Evolutionary conservation across 1,140 invertebrate species (phyloP), one percentile per base, ranked within the genome.

Genomic region (Drosophila nikananu): DNA sequence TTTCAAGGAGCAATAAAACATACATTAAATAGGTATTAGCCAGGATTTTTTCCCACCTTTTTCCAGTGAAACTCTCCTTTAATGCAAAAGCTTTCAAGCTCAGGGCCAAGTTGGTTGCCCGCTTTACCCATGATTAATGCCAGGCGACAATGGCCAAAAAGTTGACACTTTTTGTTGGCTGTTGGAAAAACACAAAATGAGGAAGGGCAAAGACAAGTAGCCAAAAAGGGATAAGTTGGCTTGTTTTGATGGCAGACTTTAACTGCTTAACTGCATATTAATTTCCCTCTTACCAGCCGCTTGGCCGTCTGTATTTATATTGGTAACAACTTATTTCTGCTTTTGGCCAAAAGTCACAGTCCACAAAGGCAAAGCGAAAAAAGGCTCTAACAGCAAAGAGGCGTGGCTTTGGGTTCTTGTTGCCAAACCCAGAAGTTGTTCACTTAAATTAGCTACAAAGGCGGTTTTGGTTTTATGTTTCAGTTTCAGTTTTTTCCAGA

Each of bases 281-380:
- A 78, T 78, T 39, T 42, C 12, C 30, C 73, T 17, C 39, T 44
- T 46, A 30, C 58, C 41, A 30, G 27, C 37, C 27, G 17, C 7
- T 52, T 52, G n/a, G 41, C 17, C 3, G 39, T 66, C 46, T 77
- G 46, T 77, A 55, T 68, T 68, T 77, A 62, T 48, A 57, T 66
- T 66, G 52, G 35, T 39, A 39, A 35, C 49, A 57, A 74, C 71
- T 80, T 80, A 67, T 77, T 77, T 89, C 75, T 65, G 52, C 41
- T 86, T 68, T 87, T 79, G 66, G 83, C 74, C 71, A 63, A 83
- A 81, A 81, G 60, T 77, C 73, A 81, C 54, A 78, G 59, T 21
- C 51, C 49, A 46, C 61, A 78, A 54, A 52, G 42, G 42, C 9
- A 27, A 27, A 25, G 9, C 30, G 52, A 44, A 42, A 2, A 21